phyloP scores from a whole-genome alignment of 2,113 vertebrate genomes.

The Meriones unguiculatus region DNA sequence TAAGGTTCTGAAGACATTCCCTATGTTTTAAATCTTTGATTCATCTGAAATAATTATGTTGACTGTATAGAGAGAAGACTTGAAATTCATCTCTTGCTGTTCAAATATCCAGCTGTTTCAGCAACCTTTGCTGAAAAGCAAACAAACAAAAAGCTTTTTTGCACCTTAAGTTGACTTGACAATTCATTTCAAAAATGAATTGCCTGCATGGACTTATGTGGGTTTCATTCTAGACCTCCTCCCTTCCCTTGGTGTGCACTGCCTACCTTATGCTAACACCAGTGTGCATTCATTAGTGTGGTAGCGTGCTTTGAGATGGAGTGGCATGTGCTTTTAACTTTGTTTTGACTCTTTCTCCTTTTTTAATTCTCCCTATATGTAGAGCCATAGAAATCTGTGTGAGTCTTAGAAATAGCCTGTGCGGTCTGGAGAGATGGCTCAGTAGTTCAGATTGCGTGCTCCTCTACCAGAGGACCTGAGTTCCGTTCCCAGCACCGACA shows the following conservation, averaged over 20 bases:
- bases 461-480: background rate
- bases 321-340: background rate
- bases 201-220: background rate
- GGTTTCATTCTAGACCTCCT: background rate
- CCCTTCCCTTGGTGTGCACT: background rate
- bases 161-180: background rate
- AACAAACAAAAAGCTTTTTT: background rate
- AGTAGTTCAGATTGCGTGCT: background rate
- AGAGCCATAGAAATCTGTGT: background rate
- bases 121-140: background rate
- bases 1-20: background rate
- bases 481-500: background rate
- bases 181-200: background rate
- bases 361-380: background rate
- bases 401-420: background rate
- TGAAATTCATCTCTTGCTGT: background rate
- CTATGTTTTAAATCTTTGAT: constrained; percentile 1
- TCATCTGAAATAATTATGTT: constrained; percentile 34
- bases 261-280: background rate
- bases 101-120: background rate
- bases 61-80: background rate
- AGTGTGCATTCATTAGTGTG: background rate
- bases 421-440: background rate
- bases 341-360: background rate
- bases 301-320: background rate